These are phyloP conservation scores for Pachycephus smyrnensis DNA, from an alignment of 2,888 invertebrate genomes.

Conservation along the genomic window DNA sequence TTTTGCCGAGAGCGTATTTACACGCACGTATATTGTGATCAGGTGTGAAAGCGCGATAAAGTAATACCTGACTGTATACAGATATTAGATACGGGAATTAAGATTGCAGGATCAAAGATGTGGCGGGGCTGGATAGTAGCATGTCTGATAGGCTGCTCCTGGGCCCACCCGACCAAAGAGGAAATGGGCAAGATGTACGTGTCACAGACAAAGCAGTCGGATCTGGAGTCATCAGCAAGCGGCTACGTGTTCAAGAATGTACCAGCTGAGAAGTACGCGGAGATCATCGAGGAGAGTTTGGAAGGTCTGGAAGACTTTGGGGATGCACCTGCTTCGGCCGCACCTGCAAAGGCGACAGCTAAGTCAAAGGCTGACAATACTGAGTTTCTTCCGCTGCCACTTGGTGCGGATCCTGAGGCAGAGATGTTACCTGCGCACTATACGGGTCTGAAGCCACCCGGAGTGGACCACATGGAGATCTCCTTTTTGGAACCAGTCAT, in stretches of 20 bases:
- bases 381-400: slow-evolving; percentile 46
- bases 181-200: slow-evolving; percentile 68
- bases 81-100: not conserved
- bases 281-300: slow-evolving; percentile 57
- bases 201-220: slow-evolving; percentile 70
- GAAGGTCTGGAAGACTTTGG: slow-evolving; percentile 20
- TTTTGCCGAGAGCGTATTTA: slow-evolving; percentile 22
- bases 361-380: slow-evolving; percentile 27
- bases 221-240: slow-evolving; percentile 70
- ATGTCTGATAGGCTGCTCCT: slow-evolving; percentile 28
- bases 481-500: slow-evolving; percentile 20
- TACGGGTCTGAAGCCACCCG: slow-evolving; percentile 54
- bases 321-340: slow-evolving; percentile 43
- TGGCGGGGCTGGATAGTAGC: slow-evolving; percentile 18
- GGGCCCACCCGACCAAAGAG: slow-evolving; percentile 22
- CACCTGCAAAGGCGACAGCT: slow-evolving; percentile 25
- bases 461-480: slow-evolving; percentile 62
- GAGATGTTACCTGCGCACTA: slow-evolving; percentile 63
- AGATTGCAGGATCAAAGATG: not conserved
- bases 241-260: slow-evolving; percentile 62
- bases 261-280: slow-evolving; percentile 40
- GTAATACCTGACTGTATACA: not conserved
- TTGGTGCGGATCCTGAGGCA: slow-evolving; percentile 61
- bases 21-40: not conserved
- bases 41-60: not conserved